These are phyloP conservation scores for Masticophis lateralis DNA, from an alignment of 2,797 vertebrate genomes.

Conservation along the genomic window DNA sequence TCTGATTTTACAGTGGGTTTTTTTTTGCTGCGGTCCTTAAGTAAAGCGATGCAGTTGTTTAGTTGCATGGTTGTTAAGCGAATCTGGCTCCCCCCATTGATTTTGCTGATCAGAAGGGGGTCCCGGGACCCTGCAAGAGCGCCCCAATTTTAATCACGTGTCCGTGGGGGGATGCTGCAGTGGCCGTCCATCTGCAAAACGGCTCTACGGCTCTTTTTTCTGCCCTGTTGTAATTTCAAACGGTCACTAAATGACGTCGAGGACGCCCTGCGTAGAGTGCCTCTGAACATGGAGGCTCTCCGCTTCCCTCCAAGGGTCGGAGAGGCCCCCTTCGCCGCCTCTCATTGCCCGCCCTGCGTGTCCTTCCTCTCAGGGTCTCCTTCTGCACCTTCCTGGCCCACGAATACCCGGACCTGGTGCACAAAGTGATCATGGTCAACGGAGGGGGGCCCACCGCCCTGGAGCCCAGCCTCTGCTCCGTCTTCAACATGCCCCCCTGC, in stretches of 20 bases:
- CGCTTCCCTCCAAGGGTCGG: not conserved
- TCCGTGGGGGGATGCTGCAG: too few relatives aligned
- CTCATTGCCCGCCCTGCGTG: not conserved
- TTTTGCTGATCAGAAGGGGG: not conserved
- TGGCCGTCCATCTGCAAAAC: too few relatives aligned
- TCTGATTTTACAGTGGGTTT: not conserved
- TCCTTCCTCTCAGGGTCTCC: constrained; percentile 79
- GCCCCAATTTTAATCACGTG: too few relatives aligned
- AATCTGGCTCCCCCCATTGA: not conserved
- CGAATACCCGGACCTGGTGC: constrained; percentile 93
- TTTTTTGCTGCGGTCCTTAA: not conserved
- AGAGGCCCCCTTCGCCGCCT: rapidly evolving
- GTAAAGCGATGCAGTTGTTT: not conserved
- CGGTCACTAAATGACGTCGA: too few relatives aligned
- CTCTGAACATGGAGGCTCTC: not conserved
- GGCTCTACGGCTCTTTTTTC: too few relatives aligned
- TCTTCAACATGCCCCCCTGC: constrained; percentile 95
- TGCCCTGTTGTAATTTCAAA: too few relatives aligned
- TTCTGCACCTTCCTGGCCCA: constrained; percentile 98
- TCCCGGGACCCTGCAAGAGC: too few relatives aligned
- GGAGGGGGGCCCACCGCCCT: constrained; percentile 93
- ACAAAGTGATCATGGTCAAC: constrained; percentile 98
- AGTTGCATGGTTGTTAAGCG: not conserved
- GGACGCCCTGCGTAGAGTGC: too few relatives aligned
- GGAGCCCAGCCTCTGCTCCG: constrained; percentile 95